phyloP scores from a whole-genome alignment of 2,888 invertebrate genomes.

The Griposia aprilina region DNA sequence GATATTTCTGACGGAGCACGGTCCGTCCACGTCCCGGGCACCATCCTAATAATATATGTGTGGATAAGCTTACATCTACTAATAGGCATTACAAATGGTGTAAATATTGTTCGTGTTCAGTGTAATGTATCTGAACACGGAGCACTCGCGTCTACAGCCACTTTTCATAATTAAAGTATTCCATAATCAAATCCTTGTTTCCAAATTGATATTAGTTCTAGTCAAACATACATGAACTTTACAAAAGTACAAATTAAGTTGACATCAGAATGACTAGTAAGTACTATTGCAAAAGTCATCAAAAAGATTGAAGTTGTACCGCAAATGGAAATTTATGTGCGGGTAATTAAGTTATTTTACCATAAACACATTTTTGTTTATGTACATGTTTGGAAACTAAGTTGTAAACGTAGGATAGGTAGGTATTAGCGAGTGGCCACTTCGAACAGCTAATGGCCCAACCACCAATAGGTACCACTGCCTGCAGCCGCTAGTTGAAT shows the following conservation, averaged over 20 bases:
- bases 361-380: neutral
- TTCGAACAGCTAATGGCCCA: neutral
- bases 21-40: neutral
- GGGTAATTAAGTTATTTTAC: neutral
- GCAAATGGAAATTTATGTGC: neutral
- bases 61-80: neutral
- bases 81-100: neutral
- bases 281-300: neutral
- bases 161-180: neutral
- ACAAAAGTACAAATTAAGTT: neutral
- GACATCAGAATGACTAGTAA: neutral
- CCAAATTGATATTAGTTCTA: neutral
- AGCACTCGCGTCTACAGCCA: neutral
- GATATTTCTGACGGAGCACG: neutral
- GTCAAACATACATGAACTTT: neutral
- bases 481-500: neutral
- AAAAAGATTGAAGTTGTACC: neutral
- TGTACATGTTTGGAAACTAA: neutral
- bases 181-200: neutral
- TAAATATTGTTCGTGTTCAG: neutral
- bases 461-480: neutral
- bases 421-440: neutral
- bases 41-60: neutral
- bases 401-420: neutral
- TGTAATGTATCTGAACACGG: neutral